Percentiles rank a stretch among this genome's conserved stretches.
Conservation (phyloP, 1,140 invertebrate genomes). For the Zeugodacus cucurbitae region DNA sequence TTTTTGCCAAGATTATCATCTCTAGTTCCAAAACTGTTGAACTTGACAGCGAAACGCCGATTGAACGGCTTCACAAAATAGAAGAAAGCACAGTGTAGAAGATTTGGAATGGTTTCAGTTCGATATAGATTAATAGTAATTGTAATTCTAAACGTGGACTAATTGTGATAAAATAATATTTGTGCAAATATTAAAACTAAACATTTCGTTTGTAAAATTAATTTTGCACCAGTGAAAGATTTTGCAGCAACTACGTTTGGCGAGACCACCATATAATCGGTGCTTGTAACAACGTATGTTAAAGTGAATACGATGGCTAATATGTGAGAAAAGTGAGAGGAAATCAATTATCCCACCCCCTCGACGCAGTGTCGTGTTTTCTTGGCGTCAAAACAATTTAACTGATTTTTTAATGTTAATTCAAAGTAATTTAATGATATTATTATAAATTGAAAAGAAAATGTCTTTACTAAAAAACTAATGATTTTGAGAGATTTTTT, state of each 20-base stretch:
- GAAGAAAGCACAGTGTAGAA: background rate
- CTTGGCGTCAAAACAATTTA: background rate
- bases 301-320: background rate
- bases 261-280: background rate
- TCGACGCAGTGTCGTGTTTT: background rate
- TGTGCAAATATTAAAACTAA: background rate
- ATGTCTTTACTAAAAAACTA: background rate
- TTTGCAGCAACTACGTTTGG: background rate
- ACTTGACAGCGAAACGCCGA: conserved; percentile 18
- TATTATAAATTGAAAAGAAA: background rate
- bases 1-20: background rate
- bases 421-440: background rate
- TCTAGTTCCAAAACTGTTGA: conserved; percentile 9
- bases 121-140: background rate
- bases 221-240: background rate
- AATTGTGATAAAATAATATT: background rate
- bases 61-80: background rate
- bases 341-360: conserved; percentile 41
- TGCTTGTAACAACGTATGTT: background rate
- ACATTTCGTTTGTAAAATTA: background rate
- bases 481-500: background rate
- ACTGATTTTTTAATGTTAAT: background rate
- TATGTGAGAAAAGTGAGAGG: conserved; percentile 40
- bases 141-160: background rate
- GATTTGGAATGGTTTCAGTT: background rate